Evolutionary conservation across 1,140 invertebrate species (phyloP), one percentile per base, ranked within the genome.

Genomic region (Branchinecta lynchi): DNA sequence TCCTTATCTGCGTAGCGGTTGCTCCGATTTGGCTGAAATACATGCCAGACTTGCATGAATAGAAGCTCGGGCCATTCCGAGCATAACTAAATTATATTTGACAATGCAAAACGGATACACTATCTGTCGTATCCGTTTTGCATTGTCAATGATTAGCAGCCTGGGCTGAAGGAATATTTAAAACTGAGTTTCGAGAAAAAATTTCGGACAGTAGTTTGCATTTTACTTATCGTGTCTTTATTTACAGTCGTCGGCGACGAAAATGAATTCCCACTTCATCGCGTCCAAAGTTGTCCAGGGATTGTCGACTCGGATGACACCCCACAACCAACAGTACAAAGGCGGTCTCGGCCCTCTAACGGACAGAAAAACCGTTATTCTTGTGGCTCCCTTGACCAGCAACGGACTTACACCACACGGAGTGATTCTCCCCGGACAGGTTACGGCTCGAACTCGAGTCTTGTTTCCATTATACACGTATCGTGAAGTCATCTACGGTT

Each of bases 351-450:
- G 12, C 51, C 51, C 17, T 15, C 12, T 60, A 20, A 20, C 12
- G 12, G 12, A 60, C 12, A 60, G 51, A 60, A 60, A 60, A 60
- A 60, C 17, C 51, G 51, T 12, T 60, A 60, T 60, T 60, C 51
- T 60, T 60, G 51, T 6, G 51, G 51, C 51, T 60, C 51, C 12
- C 51, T 60, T 60, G 51, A 60, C 51, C 51, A 60, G 51, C 51
- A 60, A 60, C 12, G 51, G 51, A 60, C 17, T 60, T 60, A 20
- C 51, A 60, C 51, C 51, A 60, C 51, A 15, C 51, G 17, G 17
- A 60, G 51, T 60, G 51, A 60, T 3, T 60, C 51, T 6, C 51
- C 51, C 17, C 51, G 51, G 17, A 20, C 12, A 12, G 51, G 51
- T 15, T 60, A 60, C 17, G 51, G 51, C 1, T 60, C 51, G 51